Base-by-base conservation (phyloP, 2,113 vertebrate genomes). In the Microcebus murinus region DNA sequence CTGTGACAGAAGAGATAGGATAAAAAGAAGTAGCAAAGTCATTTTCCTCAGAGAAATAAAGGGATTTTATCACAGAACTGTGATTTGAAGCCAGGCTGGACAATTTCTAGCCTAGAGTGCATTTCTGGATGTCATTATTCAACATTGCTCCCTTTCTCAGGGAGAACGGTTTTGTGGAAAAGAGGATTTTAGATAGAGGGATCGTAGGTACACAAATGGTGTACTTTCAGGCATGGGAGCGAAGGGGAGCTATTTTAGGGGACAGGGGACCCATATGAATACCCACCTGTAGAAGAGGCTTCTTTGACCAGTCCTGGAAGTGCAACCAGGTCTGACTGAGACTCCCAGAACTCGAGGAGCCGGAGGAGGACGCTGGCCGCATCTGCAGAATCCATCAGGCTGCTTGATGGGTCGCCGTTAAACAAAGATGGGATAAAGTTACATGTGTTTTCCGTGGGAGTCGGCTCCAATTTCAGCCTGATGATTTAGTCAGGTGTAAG, bases 401-500 rank as follows among this genome's bases (percentile, higher is more conserved):
- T 8, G 98, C 99, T 99, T 99, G 98, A 99, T 98, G 99, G 98
- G 99, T 99, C 98, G 98, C 99, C 98, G 98, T 99, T 99, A 99
- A 99, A 99, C 99, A 99, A 99, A 99, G 99, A 99, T 98, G 98
- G 99, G 99, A 98, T 99, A 99, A 97, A 98, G 99, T 99, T 99
- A 99, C 99, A 98, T 98, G 99, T 98, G 99, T 98, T 98, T 99
- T 99, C 99, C 98, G 99, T 99, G 99, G 99, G 99, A 99, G 99
- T 99, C 94, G 91, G 99, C 99, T 99, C 99, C 99, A 97, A 98
- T 99, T 99, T 99, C 99, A 99, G 99, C 98, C 98, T 99, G 99
- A 99, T 99, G 99, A 99, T 99, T 99, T 99, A 99, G 99, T 99
- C 99, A 99, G 99, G 99, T 99, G 99, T 99, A 99, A 99, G 99